Evolutionary conservation across 2,797 vertebrate genomes (phyloP).

Genomic region (Fringilla coelebs): DNA sequence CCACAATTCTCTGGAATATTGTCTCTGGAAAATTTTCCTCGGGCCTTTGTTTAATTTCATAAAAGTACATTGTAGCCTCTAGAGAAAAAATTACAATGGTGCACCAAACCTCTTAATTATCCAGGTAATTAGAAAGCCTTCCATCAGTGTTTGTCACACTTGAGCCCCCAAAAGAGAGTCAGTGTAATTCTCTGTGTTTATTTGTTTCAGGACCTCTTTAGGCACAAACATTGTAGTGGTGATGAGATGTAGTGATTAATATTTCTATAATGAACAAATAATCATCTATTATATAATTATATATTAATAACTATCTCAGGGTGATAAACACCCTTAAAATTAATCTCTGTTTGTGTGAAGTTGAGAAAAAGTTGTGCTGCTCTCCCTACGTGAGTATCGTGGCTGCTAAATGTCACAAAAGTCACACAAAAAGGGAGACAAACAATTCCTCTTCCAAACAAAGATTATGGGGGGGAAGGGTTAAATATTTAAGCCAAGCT

Average conservation of each 20-base stretch:
- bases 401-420: not conserved
- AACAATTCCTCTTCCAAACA: not conserved
- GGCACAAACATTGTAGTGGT: not conserved
- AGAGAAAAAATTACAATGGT: not conserved
- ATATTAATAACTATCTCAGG: not conserved
- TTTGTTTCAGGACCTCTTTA: not conserved
- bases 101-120: not conserved
- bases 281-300: not conserved
- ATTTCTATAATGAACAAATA: not conserved
- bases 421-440: not conserved
- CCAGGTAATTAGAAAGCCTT: not conserved
- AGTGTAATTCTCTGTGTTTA: not conserved
- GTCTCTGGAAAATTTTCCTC: not conserved
- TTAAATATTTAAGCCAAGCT: not conserved
- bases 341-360: not conserved
- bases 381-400: not conserved
- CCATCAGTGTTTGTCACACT: not conserved
- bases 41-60: not conserved
- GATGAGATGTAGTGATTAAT: not conserved
- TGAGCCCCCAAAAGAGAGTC: not conserved
- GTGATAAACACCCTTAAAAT: not conserved
- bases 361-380: not conserved
- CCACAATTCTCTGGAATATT: not conserved
- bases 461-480: not conserved
- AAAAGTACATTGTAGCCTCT: not conserved